Base-by-base conservation (phyloP, 1,140 invertebrate genomes). In the Procambarus virginalis region DNA sequence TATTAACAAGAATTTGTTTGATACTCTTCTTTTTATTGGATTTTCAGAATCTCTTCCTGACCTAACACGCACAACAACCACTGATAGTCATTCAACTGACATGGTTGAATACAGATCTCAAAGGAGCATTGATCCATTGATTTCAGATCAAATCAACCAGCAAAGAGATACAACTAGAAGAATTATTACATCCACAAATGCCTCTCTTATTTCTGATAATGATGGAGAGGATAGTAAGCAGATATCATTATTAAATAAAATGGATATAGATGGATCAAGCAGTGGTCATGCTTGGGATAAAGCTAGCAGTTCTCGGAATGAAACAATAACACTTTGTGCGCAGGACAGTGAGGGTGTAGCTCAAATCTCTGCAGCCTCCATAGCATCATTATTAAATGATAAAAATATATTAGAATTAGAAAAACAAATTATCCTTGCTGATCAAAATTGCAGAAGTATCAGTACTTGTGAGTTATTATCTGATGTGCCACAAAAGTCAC, bases 261-360 rank as follows among this genome's bases (percentile, higher is more conserved):
- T 60, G 51, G 22, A 22, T 14, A 34, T 58, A 58, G 55, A 22
- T 14, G 46, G 17, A 9, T 14, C 60, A 64, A 17, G 17, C 60
- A 64, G 14, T 64, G 17, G 14, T 64, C 12, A 17, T 22, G 6
- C 14, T 17, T 49, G 79, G 58, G 20, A 81, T 55, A 34, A 20
- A 8, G 51, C 4, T 8, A 58, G n/a, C 60, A 60, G 8, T 12
- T n/a, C n/a, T 22, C 17, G 60, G 2, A 58, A n/a, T 55, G 79
- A 81, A 58, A 81, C n/a, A 58, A 34, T 81, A 34, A 81, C 79
- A 8, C 22, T 81, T 34, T 81, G 79, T 58, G 51, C 49, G 2
- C 51, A 81, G 55, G 79, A 58, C 10, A 81, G 34, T 58, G 51
- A 60, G 1, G 51, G 79, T 34, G 22, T 73, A 14, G 22, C 55